These are phyloP conservation scores for Subanguina moxae DNA, from an alignment of 1,140 invertebrate genomes.

Conservation along the genomic window DNA sequence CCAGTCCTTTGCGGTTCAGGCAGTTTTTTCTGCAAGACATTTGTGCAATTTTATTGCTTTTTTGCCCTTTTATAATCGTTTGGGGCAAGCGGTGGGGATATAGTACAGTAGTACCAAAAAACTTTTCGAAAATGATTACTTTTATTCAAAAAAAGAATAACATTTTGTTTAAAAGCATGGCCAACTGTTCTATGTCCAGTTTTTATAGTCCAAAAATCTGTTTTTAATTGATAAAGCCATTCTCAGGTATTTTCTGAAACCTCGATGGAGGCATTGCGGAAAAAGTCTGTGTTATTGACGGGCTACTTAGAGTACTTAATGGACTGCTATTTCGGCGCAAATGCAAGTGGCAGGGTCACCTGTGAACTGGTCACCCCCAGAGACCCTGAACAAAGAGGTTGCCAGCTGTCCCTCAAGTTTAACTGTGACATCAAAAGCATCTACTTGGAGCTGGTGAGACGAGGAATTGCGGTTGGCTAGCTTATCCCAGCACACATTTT, in stretches of 20 bases:
- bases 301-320: slow-evolving; percentile 65
- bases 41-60: too few species aligned
- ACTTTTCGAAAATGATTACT: too few species aligned
- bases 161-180: too few species aligned
- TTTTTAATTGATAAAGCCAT: background rate
- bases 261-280: slow-evolving; percentile 61
- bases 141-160: too few species aligned
- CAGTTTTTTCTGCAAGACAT: too few species aligned
- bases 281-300: slow-evolving; percentile 65
- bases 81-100: too few species aligned
- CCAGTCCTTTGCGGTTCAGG: too few species aligned
- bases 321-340: slow-evolving; percentile 21
- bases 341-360: slow-evolving; percentile 1
- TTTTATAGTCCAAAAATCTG: background rate
- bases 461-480: slow-evolving; percentile 61
- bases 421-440: slow-evolving; percentile 60
- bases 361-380: slow-evolving; percentile 64
- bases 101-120: too few species aligned
- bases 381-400: slow-evolving; percentile 63
- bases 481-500: too few species aligned
- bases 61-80: too few species aligned
- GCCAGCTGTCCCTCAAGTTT: slow-evolving; percentile 64
- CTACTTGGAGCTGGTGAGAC: slow-evolving; percentile 61
- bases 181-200: too few species aligned
- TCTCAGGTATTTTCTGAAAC: slow-evolving; percentile 58